Conservation (phyloP, 2,888 invertebrate genomes). For the Ormyrus rosae region DNA sequence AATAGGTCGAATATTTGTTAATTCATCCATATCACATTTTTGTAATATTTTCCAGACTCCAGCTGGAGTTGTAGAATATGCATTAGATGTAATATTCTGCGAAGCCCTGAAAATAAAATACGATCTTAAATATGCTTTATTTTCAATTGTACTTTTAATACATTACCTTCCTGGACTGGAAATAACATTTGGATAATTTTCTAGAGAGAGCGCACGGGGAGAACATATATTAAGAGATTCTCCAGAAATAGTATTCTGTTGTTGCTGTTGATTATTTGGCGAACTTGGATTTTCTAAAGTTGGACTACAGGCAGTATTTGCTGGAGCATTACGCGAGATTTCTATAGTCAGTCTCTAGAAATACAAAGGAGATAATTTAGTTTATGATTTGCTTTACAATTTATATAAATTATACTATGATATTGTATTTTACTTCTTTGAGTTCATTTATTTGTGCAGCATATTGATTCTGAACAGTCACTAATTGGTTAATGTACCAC, state of each 20-base stretch:
- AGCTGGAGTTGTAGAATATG: conserved; percentile 43
- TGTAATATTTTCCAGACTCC: conserved; percentile 63
- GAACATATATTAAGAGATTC: conserved; percentile 62
- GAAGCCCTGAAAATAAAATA: conserved; percentile 57
- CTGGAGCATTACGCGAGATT: conserved; percentile 82
- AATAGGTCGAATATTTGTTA: conserved; percentile 62
- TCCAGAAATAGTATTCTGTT: conserved; percentile 59
- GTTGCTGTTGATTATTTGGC: conserved; percentile 56
- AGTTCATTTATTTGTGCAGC: conserved; percentile 89
- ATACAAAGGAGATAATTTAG: background rate
- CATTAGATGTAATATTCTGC: conserved; percentile 60
- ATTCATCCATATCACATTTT: conserved; percentile 65
- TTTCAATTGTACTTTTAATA: conserved; percentile 7
- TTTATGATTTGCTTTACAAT: no score
- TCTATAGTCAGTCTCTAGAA: conserved; percentile 82
- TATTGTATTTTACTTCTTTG: conserved; percentile 80
- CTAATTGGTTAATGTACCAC: conserved; percentile 92
- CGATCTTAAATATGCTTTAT: conserved; percentile 4
- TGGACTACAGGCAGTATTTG: conserved; percentile 75
- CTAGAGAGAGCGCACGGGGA: conserved; percentile 59
- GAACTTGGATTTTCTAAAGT: conserved; percentile 59
- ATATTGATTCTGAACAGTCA: conserved; percentile 88
- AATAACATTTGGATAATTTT: conserved; percentile 60
- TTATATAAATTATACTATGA: background rate
- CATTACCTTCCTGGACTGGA: conserved; percentile 64